Evolutionary conservation across 2,888 invertebrate species (phyloP).

Genomic region (Drosophila kambysellisi): DNA sequence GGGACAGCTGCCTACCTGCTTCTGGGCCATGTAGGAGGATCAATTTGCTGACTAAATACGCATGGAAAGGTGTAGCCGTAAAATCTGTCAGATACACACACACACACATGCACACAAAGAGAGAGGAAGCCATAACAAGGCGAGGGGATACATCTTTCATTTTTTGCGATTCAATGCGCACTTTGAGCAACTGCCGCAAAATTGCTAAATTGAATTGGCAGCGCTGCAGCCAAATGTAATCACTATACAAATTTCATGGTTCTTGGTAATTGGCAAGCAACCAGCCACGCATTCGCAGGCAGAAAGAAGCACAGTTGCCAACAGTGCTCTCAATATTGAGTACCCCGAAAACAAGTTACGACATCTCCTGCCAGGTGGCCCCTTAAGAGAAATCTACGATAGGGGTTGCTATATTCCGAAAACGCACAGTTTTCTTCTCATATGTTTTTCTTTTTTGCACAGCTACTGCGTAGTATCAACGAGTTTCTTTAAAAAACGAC

Average conservation of each 20-base stretch:
- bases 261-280: constrained; percentile 74
- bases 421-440: not conserved
- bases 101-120: constrained; percentile 10
- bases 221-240: constrained; percentile 20
- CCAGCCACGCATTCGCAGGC: constrained; percentile 10
- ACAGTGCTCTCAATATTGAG: constrained; percentile 46
- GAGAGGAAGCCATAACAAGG: constrained; percentile 2
- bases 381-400: constrained; percentile 3
- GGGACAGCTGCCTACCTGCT: constrained; percentile 68
- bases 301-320: constrained; percentile 49
- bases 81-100: constrained; percentile 65
- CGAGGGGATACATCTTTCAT: constrained; percentile 63
- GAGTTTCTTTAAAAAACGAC: constrained; percentile 43
- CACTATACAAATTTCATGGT: constrained; percentile 68
- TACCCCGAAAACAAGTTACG: constrained; percentile 55
- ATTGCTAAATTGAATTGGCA: constrained; percentile 73
- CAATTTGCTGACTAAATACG: constrained; percentile 79
- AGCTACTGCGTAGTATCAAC: constrained; percentile 66
- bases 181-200: constrained; percentile 70
- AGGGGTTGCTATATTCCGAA: constrained; percentile 52
- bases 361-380: constrained; percentile 60
- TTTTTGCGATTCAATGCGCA: constrained; percentile 76
- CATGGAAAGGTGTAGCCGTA: constrained; percentile 74
- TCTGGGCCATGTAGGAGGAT: constrained; percentile 68
- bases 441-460: constrained; percentile 20